phyloP scores from a whole-genome alignment of 2,113 vertebrate species.

The Callaeas wilsoni region DNA sequence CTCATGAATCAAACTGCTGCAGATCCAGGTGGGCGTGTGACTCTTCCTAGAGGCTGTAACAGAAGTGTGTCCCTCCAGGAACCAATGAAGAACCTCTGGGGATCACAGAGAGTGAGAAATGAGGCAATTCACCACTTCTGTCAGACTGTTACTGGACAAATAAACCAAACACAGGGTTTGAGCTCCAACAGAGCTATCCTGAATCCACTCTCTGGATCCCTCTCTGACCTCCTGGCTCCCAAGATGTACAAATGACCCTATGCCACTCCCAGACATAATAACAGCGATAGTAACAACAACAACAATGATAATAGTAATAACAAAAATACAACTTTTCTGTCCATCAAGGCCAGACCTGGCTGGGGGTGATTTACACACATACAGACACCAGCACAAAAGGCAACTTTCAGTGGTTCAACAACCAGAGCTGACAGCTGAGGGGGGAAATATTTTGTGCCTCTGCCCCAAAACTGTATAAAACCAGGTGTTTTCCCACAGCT shows the following conservation, averaged over 20 bases:
- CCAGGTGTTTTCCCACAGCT: not conserved
- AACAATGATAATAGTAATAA: not conserved
- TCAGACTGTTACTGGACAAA: not conserved
- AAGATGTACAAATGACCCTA: not conserved
- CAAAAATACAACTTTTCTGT: not conserved
- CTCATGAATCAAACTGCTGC: not conserved
- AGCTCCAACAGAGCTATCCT: not conserved
- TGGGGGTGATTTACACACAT: not conserved
- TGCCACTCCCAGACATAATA: not conserved
- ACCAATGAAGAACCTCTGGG: not conserved
- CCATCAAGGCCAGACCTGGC: not conserved
- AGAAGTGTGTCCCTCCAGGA: not conserved
- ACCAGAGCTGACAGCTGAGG: not conserved
- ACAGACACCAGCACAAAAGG: not conserved
- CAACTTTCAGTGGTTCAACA: not conserved
- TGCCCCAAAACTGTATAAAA: not conserved
- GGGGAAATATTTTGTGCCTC: not conserved
- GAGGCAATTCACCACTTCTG: not conserved
- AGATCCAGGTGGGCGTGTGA: not conserved
- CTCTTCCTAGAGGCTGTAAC: not conserved
- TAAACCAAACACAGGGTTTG: not conserved
- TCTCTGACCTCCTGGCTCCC: not conserved
- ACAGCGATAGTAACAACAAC: not conserved
- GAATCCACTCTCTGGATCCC: not conserved
- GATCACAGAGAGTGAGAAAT: not conserved